Base-by-base conservation (phyloP, 2,888 invertebrate species). In the Parnassius glacialis region DNA sequence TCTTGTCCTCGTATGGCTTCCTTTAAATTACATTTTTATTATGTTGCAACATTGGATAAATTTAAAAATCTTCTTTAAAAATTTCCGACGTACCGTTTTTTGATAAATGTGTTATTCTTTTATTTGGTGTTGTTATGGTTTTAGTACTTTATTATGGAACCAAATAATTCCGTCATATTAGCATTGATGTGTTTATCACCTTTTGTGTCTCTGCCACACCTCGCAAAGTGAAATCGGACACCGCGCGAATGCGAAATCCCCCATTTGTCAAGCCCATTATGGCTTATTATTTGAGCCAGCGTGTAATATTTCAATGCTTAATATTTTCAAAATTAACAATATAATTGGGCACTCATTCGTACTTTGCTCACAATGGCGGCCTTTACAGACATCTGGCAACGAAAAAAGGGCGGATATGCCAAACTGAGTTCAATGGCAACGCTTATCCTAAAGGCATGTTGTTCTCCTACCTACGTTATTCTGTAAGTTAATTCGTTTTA, bases 311-410 rank as follows among this genome's bases (percentile, higher is more conserved):
- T 87, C 88, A 85, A 86, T 78, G 84, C 80, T 81, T 83, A 83
- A 87, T 89, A 89, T 90, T 90, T 87, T 87, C 78, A 80, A 89
- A 89, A 91, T 91, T 91, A 90, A 91, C 90, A 90, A 90, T 89
- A 90, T 90, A 91, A 91, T 90, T 90, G 91, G 90, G 89, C 84
- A 90, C 80, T 85, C 86, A 79, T 78, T 80, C 82, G 83, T 80
- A 78, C 52, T 55, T 51, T 70, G 71, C 65, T 64, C 73, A 87
- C 85, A 87, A 87, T 81, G 77, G 73, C 65, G 66, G 74, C 72
- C 72, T 80, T 81, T 79, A 76, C 76, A 83, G 80, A 87, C 91
- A 90, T 90, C 90, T 90, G 90, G 84, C 83, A 70, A 78, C 71
- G 79, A 86, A 90, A 87, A 90, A 90, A 88, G 89, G 88, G 89